Percentiles rank a stretch among this genome's conserved stretches.
Conservation (phyloP, 2,113 vertebrate species). For the Sturnira hondurensis region DNA sequence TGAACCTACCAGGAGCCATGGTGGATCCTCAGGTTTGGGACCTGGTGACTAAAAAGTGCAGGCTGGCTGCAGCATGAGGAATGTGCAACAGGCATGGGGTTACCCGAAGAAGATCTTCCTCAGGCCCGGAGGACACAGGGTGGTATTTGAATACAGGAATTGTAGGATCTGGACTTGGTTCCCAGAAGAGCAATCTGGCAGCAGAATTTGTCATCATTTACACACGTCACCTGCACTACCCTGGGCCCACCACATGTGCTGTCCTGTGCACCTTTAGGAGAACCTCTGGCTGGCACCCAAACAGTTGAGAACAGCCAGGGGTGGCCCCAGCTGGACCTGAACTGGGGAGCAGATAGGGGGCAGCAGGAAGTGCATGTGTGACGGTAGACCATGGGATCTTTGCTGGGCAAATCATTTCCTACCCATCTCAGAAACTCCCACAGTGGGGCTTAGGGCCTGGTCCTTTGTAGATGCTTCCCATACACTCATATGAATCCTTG, state of each 20-base stretch:
- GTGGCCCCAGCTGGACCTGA: neutral
- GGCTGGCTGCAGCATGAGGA: neutral
- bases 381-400: fast-evolving
- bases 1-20: neutral
- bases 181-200: neutral
- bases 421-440: neutral
- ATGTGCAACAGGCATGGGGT: neutral
- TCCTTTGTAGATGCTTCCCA: neutral
- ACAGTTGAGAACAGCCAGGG: neutral
- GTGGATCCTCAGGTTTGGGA: neutral
- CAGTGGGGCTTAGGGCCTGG: no score
- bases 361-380: neutral
- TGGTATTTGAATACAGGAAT: neutral
- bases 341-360: neutral
- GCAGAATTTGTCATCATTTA: neutral
- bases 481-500: neutral
- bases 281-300: neutral
- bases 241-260: no score
- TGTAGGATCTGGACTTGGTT: neutral
- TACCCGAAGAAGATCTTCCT: neutral
- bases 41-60: neutral
- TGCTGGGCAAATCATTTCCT: neutral
- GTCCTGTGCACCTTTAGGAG: neutral
- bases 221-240: neutral
- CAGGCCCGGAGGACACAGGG: neutral